These are phyloP conservation scores for Dryadula phaetusa DNA, from an alignment of 2,888 invertebrate genomes.

Conservation along the genomic window DNA sequence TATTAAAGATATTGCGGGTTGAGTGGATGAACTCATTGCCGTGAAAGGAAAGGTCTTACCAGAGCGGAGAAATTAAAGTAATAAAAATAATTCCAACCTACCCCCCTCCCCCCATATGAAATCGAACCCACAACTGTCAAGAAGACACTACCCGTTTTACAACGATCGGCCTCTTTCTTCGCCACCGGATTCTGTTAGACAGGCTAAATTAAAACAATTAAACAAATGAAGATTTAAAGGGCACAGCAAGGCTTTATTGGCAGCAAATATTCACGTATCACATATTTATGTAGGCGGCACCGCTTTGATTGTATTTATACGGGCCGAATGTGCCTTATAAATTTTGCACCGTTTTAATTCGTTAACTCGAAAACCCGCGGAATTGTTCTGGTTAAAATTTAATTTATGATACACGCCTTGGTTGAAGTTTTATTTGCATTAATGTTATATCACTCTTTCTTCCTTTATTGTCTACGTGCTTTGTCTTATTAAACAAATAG, in stretches of 20 bases:
- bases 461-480: not conserved
- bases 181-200: not conserved
- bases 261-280: constrained; percentile 11
- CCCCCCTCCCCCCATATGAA: too few relatives aligned
- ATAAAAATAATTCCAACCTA: too few relatives aligned
- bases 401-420: constrained; percentile 40
- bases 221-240: constrained; percentile 1
- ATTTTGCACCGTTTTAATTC: constrained; percentile 46
- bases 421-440: constrained; percentile 36
- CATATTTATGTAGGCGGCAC: constrained; percentile 23
- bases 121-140: too few relatives aligned
- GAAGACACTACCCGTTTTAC: too few relatives aligned
- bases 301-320: constrained; percentile 39
- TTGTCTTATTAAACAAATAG: not conserved
- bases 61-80: too few relatives aligned
- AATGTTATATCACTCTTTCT: constrained; percentile 33
- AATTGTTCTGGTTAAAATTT: constrained; percentile 45
- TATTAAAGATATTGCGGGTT: too few relatives aligned
- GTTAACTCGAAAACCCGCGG: constrained; percentile 41
- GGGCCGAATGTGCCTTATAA: constrained; percentile 44
- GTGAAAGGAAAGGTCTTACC: too few relatives aligned
- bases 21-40: too few relatives aligned
- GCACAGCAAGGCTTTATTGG: not conserved
- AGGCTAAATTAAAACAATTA: not conserved
- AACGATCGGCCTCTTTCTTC: too few relatives aligned